Conservation (phyloP, 2,113 vertebrate genomes). For the Boulengeromyrus knoepffleri region DNA sequence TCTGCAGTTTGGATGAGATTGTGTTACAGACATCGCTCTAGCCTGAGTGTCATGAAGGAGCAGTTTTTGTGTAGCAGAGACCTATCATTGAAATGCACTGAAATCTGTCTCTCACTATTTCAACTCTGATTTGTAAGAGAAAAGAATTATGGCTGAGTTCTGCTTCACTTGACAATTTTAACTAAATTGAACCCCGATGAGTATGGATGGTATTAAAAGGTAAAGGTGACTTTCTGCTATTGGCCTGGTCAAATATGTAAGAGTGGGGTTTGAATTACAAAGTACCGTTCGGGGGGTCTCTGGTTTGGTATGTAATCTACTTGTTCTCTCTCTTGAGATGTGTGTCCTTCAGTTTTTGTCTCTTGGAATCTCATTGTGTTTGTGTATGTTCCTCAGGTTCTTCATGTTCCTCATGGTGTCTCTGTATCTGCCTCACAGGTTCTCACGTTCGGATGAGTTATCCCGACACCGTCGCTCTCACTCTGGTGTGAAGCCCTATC, state of each 20-base stretch:
- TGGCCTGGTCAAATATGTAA: neutral
- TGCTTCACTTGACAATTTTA: neutral
- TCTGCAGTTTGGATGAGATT: neutral
- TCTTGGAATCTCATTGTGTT: neutral
- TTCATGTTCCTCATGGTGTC: neutral
- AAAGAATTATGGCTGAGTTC: neutral
- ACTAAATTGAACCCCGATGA: neutral
- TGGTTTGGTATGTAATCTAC: neutral
- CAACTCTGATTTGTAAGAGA: neutral
- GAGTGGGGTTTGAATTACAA: neutral
- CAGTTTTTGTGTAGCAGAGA: neutral
- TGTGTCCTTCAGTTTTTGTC: neutral
- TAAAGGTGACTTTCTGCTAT: neutral
- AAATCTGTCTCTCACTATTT: neutral
- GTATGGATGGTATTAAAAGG: neutral
- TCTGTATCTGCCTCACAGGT: slow-evolving; percentile 60
- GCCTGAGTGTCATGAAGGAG: neutral
- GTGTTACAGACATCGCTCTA: neutral
- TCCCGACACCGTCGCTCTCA: slow-evolving; percentile 93
- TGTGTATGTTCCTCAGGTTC: neutral
- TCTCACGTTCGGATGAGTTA: slow-evolving; percentile 91
- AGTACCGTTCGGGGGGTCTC: neutral
- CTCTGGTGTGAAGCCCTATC: slow-evolving; percentile 94
- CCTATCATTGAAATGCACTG: neutral
- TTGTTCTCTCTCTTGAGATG: neutral